phyloP scores from a whole-genome alignment of 2,113 vertebrate species.

The Cochlearius cochlearius region DNA sequence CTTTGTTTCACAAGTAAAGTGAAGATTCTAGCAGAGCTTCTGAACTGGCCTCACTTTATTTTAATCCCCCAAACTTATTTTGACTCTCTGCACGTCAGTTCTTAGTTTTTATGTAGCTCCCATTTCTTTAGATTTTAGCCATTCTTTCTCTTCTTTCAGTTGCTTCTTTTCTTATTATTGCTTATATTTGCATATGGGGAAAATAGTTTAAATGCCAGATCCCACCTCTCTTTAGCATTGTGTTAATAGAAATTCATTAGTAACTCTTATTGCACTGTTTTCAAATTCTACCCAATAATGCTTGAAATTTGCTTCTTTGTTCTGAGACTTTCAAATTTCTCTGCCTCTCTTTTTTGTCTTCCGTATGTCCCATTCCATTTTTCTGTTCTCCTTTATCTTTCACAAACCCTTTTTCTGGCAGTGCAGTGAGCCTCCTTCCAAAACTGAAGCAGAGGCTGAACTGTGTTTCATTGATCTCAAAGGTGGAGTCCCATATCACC shows the following conservation, averaged over 20 bases:
- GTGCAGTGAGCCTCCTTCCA: not conserved
- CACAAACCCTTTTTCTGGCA: not conserved
- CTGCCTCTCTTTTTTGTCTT: not conserved
- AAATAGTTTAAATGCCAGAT: not conserved
- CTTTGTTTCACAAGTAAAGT: not conserved
- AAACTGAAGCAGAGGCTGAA: not conserved
- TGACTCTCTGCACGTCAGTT: rapidly evolving
- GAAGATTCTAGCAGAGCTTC: not conserved
- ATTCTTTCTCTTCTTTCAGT: not conserved
- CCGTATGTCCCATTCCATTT: not conserved
- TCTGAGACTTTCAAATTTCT: not conserved
- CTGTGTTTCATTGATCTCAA: not conserved
- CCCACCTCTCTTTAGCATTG: not conserved
- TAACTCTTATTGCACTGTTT: not conserved
- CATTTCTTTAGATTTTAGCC: not conserved
- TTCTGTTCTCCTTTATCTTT: not conserved
- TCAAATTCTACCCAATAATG: not conserved
- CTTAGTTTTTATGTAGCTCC: not conserved
- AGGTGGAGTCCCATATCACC: not conserved
- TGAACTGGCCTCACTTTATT: not conserved
- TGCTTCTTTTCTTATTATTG: not conserved
- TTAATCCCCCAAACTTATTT: not conserved
- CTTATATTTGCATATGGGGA: not conserved
- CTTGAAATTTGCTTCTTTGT: not conserved
- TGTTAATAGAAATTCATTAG: not conserved